These are phyloP conservation scores for Microcebus murinus DNA, from an alignment of 2,113 vertebrate species.

Conservation along the genomic window DNA sequence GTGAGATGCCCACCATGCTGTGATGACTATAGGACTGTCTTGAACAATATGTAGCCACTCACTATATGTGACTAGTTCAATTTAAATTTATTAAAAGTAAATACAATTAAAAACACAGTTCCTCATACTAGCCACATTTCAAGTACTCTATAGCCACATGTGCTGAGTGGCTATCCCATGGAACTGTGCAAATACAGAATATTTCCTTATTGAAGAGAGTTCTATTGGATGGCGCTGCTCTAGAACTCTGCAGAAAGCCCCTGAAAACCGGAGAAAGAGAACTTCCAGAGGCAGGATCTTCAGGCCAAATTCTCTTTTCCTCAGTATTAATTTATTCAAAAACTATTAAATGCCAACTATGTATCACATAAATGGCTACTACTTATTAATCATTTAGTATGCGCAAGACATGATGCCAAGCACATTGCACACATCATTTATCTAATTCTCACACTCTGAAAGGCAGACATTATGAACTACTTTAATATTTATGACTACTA, in stretches of 20 bases:
- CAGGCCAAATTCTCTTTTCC: not conserved
- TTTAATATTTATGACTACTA: not conserved
- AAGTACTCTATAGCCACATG: not conserved
- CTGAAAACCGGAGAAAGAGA: not conserved
- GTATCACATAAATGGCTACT: not conserved
- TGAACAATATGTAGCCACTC: not conserved
- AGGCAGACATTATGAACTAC: not conserved
- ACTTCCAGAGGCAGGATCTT: not conserved
- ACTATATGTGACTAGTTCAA: not conserved
- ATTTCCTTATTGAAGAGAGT: not conserved
- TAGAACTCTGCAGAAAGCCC: not conserved
- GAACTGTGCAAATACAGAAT: not conserved
- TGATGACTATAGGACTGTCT: not conserved
- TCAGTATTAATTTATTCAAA: not conserved
- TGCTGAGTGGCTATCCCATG: not conserved
- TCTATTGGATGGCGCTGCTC: not conserved
- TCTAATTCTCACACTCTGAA: not conserved
- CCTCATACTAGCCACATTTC: not conserved
- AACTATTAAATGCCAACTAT: not conserved
- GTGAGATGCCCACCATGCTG: too few relatives aligned
- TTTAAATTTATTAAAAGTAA: not conserved
- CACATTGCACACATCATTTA: not conserved
- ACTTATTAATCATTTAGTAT: not conserved
- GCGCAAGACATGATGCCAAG: not conserved
- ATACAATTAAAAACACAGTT: not conserved